phyloP scores from a whole-genome alignment of 2,797 vertebrate genomes.

The Microchirus variegatus region DNA sequence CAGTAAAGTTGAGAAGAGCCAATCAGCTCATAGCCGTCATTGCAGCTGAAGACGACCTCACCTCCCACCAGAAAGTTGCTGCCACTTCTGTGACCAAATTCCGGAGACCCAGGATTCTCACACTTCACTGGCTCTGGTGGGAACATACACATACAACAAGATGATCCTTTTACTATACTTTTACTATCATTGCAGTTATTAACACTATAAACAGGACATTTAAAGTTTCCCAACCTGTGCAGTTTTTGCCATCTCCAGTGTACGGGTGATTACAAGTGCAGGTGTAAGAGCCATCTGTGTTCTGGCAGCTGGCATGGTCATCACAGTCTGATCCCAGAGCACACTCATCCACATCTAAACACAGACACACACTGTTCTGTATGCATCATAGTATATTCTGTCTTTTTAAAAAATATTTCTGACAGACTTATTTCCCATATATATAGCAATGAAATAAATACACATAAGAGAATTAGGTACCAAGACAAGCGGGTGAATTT shows the following conservation, averaged over 20 bases:
- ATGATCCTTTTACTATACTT: not conserved
- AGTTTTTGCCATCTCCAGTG: constrained; percentile 93
- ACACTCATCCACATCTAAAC: constrained; percentile 93
- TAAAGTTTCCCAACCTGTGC: constrained; percentile 84
- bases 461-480: constrained; percentile 68
- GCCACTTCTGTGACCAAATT: constrained; percentile 85
- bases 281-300: constrained; percentile 92
- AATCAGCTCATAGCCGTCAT: constrained; percentile 85
- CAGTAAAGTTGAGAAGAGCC: constrained; percentile 83
- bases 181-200: too few relatives aligned
- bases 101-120: constrained; percentile 83
- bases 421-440: not conserved
- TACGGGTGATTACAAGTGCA: constrained; percentile 91
- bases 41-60: constrained; percentile 86
- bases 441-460: not conserved
- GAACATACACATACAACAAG: constrained; percentile 9
- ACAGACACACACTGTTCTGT: constrained; percentile 5
- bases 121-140: constrained; percentile 90
- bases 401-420: not conserved
- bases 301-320: constrained; percentile 89
- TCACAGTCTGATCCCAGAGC: constrained; percentile 94
- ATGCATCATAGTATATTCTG: too few relatives aligned
- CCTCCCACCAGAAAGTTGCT: constrained; percentile 85
- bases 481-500: constrained; percentile 90
- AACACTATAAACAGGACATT: not conserved